Percentiles rank a stretch among this genome's conserved stretches.
Evolutionary conservation across 2,113 vertebrate species (phyloP).

Genomic region (Scophthalmus maximus): DNA sequence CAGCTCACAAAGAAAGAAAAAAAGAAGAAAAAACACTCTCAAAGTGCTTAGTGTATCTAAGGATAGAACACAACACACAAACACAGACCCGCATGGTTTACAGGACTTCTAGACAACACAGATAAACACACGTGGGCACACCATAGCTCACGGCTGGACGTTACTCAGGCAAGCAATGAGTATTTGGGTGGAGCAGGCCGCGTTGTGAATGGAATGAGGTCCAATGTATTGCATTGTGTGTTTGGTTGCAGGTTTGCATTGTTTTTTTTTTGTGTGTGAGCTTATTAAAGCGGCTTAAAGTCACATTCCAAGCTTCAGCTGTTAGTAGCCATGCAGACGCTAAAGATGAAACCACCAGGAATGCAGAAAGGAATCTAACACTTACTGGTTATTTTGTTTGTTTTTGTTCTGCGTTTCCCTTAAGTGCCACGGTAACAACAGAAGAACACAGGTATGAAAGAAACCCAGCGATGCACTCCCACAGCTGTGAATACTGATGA

Average conservation of each 20-base stretch:
- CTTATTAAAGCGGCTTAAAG: conserved; percentile 8
- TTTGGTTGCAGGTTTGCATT: conserved; percentile 30
- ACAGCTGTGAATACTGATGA: not conserved
- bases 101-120: not conserved
- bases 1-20: conserved; percentile 41
- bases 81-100: not conserved
- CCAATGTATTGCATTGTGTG: conserved; percentile 21
- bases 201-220: conserved; percentile 17
- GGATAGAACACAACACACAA: conserved; percentile 13
- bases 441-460: not conserved
- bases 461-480: not conserved
- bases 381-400: conserved; percentile 27
- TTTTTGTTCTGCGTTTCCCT: conserved; percentile 9
- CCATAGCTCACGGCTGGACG: not conserved
- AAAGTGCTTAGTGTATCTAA: conserved; percentile 53
- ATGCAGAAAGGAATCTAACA: conserved; percentile 65
- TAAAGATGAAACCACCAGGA: conserved; percentile 41
- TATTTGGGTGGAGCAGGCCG: conserved; percentile 26
- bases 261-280: conserved; percentile 20
- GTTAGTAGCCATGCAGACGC: not conserved
- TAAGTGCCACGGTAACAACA: not conserved
- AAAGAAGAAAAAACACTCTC: conserved; percentile 18
- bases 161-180: not conserved
- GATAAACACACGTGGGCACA: not conserved
- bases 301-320: conserved; percentile 3